phyloP scores from a whole-genome alignment of 2,888 invertebrate genomes.

The Orthonychiurus folsomi region DNA sequence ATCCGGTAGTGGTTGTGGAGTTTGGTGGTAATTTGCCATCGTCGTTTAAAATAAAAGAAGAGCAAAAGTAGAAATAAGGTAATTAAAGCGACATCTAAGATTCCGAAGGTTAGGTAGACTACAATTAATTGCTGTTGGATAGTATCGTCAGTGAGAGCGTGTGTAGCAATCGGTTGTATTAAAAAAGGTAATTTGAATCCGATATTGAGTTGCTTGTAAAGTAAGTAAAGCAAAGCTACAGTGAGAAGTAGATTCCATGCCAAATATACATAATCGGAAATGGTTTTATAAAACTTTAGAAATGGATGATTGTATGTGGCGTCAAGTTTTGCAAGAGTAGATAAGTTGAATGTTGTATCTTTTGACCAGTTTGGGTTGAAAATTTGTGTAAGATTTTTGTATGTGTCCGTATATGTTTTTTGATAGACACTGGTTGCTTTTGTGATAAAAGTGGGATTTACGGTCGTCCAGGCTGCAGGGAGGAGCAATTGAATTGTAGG shows the following conservation, averaged over 20 bases:
- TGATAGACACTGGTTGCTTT: not conserved
- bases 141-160: not conserved
- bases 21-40: no score
- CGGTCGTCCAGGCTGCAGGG: not conserved
- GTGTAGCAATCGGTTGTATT: not conserved
- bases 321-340: not conserved
- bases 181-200: not conserved
- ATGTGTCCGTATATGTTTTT: not conserved
- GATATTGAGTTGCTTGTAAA: not conserved
- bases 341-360: not conserved
- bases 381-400: not conserved
- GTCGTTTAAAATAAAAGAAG: not conserved
- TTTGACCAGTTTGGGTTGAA: not conserved
- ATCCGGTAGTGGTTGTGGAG: no score
- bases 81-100: slow-evolving; percentile 20
- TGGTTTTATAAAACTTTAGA: not conserved
- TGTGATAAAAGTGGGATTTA: not conserved
- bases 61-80: slow-evolving; percentile 18
- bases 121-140: not conserved
- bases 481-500: not conserved
- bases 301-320: no score
- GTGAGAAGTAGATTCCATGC: not conserved
- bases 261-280: not conserved
- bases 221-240: not conserved
- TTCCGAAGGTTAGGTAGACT: slow-evolving; percentile 15